Evolutionary conservation across 2,888 invertebrate species (phyloP).

Genomic region (Falcaria lacertinaria): DNA sequence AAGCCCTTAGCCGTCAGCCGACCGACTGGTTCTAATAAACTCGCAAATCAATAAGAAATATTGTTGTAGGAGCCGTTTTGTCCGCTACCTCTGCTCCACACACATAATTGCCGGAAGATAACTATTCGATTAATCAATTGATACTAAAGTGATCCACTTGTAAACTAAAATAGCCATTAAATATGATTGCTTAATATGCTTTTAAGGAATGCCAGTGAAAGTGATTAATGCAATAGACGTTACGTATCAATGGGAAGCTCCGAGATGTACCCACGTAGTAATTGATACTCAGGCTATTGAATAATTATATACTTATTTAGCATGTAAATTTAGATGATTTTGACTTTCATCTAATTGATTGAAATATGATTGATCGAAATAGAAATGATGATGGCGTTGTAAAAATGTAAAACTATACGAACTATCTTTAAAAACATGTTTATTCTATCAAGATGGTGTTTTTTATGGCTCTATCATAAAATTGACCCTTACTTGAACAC

Average conservation of each 20-base stretch:
- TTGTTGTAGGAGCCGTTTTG: constrained; percentile 26
- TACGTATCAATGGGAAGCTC: constrained; percentile 7
- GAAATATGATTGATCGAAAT: too few relatives aligned
- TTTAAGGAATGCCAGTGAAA: constrained; percentile 17
- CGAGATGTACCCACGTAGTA: neutral
- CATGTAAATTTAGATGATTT: too few relatives aligned
- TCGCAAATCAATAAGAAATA: constrained; percentile 45
- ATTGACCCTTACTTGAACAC: too few relatives aligned
- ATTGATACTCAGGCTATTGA: neutral
- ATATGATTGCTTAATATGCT: constrained; percentile 1
- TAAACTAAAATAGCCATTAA: neutral
- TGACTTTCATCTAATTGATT: too few relatives aligned
- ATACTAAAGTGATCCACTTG: constrained; percentile 9
- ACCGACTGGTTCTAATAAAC: constrained; percentile 50
- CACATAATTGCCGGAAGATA: constrained; percentile 25
- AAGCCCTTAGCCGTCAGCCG: constrained; percentile 59
- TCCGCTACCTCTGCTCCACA: constrained; percentile 25
- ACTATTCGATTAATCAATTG: constrained; percentile 16
- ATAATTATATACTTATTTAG: too few relatives aligned
- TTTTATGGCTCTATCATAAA: too few relatives aligned
- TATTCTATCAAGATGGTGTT: too few relatives aligned
- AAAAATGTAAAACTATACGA: too few relatives aligned
- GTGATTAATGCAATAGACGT: constrained; percentile 9
- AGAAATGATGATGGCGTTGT: too few relatives aligned
- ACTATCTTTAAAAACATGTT: too few relatives aligned